Conservation (phyloP, 2,888 invertebrate species). For the Pharmacophagus antenor region DNA sequence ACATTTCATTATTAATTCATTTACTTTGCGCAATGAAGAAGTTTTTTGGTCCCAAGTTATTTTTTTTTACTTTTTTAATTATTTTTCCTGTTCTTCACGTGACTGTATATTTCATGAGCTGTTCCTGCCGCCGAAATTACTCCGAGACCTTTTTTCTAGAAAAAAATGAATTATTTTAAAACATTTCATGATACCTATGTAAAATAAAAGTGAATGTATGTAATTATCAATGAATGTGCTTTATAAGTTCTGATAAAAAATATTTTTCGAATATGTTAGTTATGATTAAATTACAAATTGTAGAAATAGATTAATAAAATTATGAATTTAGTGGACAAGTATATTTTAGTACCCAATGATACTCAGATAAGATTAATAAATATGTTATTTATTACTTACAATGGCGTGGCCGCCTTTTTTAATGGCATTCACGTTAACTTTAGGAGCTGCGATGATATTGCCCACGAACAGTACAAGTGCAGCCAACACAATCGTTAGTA, state of each 20-base stretch:
- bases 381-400: slow-evolving; percentile 32
- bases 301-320: too few relatives aligned
- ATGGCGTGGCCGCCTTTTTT: slow-evolving; percentile 42
- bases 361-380: neutral
- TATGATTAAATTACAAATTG: too few relatives aligned
- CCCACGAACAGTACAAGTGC: slow-evolving; percentile 40
- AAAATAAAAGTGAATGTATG: neutral
- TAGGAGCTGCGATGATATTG: slow-evolving; percentile 40
- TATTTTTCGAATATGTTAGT: too few relatives aligned
- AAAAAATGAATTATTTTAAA: slow-evolving; percentile 23
- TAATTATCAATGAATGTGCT: neutral
- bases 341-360: too few relatives aligned
- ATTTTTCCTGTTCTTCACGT: slow-evolving; percentile 30
- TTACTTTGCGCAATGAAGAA: too few relatives aligned
- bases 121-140: slow-evolving; percentile 35
- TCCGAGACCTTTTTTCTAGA: slow-evolving; percentile 36
- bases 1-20: neutral
- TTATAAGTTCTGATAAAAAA: too few relatives aligned
- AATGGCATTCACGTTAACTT: slow-evolving; percentile 39
- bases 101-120: slow-evolving; percentile 35
- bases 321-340: too few relatives aligned
- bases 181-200: neutral
- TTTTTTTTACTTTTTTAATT: neutral
- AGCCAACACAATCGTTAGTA: slow-evolving; percentile 37
- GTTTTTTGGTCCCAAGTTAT: neutral